Evolutionary conservation across 2,888 invertebrate genomes (phyloP), one percentile per base, ranked within the genome.

Genomic region (Eurois occulta): DNA sequence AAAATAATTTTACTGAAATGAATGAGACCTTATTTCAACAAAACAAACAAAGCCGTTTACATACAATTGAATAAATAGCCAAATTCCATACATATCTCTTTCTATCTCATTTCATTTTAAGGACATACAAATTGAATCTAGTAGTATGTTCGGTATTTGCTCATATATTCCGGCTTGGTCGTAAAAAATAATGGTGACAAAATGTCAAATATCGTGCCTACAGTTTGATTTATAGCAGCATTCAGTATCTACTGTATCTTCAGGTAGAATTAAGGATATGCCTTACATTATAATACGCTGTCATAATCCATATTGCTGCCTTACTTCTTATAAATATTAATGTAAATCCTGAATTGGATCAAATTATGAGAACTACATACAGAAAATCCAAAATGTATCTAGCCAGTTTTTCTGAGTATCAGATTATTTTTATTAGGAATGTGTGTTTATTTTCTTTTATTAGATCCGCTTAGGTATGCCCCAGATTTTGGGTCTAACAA

Each of bases 101-200:
- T 48, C 70, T 68, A 60, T 72, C 38, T 70, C 64, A 69, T 80
- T 84, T 72, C 41, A 64, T 84, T 86, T 65, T 76, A 65, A 72
- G 66, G 60, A 69, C 58, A 65, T 79, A 72, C 67, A 72, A 76
- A 74, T 69, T 80, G 72, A 10, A 52, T 52, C 52, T n/a, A 75
- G 70, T 73, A 58, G 28, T 55, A 48, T 66, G 43, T 75, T 71
- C 41, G 66, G 64, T 75, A 75, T 72, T 78, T 62, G 64, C 58
- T 70, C 65, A 62, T 73, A 74, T 80, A 74, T 77, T 62, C 41
- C 65, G 72, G 38, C 72, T 62, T 48, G 58, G 55, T 74, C 73
- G 62, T 84, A 84, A 83, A 84, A 80, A 83, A 72, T 83, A 83
- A 83, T 80, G 75, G 74, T 77, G 84, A 84, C 83, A 85, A 80